phyloP scores from a whole-genome alignment of 2,888 invertebrate species.

The Synergus laeviventris region DNA sequence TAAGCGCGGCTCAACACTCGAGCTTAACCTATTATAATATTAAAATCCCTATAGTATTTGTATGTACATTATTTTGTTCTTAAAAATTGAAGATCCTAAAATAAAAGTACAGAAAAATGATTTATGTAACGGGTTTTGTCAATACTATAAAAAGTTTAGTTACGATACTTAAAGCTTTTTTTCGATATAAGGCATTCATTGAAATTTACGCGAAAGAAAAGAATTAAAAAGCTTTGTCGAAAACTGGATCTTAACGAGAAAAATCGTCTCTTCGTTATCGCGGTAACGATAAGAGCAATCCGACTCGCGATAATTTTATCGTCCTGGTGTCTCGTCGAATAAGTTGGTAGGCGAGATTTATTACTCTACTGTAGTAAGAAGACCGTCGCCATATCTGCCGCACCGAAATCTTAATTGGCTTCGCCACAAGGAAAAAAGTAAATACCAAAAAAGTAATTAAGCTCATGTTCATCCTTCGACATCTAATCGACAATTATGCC shows the following conservation, averaged over 20 bases:
- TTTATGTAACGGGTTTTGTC: too few species aligned
- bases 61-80: too few species aligned
- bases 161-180: not conserved
- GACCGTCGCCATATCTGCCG: slow-evolving; percentile 42
- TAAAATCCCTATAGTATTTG: too few species aligned
- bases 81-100: too few species aligned
- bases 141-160: too few species aligned
- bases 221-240: slow-evolving; percentile 34
- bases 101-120: too few species aligned
- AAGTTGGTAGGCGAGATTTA: slow-evolving; percentile 57
- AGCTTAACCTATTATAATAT: slow-evolving; percentile 4
- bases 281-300: slow-evolving; percentile 62
- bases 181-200: not conserved
- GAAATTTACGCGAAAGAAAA: not conserved
- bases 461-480: slow-evolving; percentile 21
- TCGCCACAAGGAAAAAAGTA: not conserved
- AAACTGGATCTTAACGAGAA: slow-evolving; percentile 63
- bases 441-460: slow-evolving; percentile 12
- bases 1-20: not conserved
- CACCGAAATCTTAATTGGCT: slow-evolving; percentile 56
- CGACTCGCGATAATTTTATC: slow-evolving; percentile 64
- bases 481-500: not conserved
- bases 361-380: slow-evolving; percentile 53
- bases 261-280: slow-evolving; percentile 64
- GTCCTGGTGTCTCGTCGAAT: slow-evolving; percentile 49